Percentiles rank a stretch among this genome's conserved stretches.
These are phyloP conservation scores for Emmelina monodactyla DNA, from an alignment of 2,888 invertebrate genomes.

Conservation along the genomic window DNA sequence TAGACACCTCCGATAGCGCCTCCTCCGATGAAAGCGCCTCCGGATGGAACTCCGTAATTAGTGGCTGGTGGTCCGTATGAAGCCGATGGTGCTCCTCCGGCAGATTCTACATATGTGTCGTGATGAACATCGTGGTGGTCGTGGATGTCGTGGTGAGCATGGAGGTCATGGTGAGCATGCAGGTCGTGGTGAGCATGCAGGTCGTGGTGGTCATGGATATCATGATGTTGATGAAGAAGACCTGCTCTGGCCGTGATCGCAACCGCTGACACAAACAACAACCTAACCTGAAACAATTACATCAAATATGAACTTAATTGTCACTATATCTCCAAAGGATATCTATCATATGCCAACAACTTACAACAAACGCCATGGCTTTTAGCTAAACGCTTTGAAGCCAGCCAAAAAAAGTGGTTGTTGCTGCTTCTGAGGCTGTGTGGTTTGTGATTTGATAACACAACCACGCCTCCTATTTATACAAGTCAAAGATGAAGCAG, in stretches of 20 bases:
- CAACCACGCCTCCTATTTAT: slow-evolving; percentile 49
- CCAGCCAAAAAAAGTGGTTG: slow-evolving; percentile 45
- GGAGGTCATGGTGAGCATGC: too few species aligned
- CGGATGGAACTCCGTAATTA: slow-evolving; percentile 31
- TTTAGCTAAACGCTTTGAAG: slow-evolving; percentile 59
- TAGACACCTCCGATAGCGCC: slow-evolving; percentile 14
- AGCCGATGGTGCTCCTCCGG: slow-evolving; percentile 40
- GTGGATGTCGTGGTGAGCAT: too few species aligned
- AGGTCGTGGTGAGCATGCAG: too few species aligned
- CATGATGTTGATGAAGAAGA: slow-evolving; percentile 26
- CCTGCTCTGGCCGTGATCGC: slow-evolving; percentile 42
- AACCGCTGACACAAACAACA: slow-evolving; percentile 39
- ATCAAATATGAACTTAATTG: not conserved
- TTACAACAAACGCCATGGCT: slow-evolving; percentile 64
- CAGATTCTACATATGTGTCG: slow-evolving; percentile 43
- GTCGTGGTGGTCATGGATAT: too few species aligned
- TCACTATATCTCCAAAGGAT: slow-evolving; percentile 1
- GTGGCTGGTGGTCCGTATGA: slow-evolving; percentile 41
- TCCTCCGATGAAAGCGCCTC: slow-evolving; percentile 16
- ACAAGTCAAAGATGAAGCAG: slow-evolving; percentile 31
- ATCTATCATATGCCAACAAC: slow-evolving; percentile 23
- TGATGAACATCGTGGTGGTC: slow-evolving; percentile 29
- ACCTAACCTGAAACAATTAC: slow-evolving; percentile 43
- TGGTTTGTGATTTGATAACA: slow-evolving; percentile 46
- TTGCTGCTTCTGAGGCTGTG: slow-evolving; percentile 45